A percentile compares a stretch with the other conserved stretches of the same genome.
phyloP scores from a whole-genome alignment of 2,113 vertebrate genomes.

The Aramus guarauna region DNA sequence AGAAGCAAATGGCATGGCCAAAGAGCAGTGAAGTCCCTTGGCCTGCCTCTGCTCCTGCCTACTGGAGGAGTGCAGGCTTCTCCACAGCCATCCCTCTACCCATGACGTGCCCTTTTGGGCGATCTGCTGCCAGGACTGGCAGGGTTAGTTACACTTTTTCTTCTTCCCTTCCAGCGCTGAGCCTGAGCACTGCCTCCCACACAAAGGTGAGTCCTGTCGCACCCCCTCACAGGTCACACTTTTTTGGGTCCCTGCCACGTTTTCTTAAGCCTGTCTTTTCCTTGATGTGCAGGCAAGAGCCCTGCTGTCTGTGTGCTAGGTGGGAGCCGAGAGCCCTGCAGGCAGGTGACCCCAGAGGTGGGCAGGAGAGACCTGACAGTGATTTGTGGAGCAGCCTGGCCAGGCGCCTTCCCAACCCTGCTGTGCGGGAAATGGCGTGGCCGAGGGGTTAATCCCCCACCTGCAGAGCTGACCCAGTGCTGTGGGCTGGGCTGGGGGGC shows the following conservation, averaged over 20 bases:
- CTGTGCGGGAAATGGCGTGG: neutral
- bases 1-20: neutral
- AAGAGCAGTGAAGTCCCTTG: neutral
- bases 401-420: neutral
- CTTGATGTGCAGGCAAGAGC: neutral
- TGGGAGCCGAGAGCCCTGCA: neutral
- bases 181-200: neutral
- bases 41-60: neutral
- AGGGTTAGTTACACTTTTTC: neutral
- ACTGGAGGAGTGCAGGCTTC: neutral
- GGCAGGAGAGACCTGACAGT: neutral
- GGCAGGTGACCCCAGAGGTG: neutral
- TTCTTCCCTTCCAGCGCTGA: conserved; percentile 55
- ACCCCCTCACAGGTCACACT: neutral
- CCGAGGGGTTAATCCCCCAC: conserved; percentile 35
- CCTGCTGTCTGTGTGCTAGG: neutral
- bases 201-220: conserved; percentile 66
- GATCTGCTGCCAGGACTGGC: neutral
- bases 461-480: neutral
- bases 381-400: neutral
- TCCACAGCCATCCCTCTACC: neutral
- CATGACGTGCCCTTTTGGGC: accelerated
- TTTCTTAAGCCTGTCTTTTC: neutral
- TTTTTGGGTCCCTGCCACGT: neutral
- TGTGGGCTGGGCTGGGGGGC: neutral